Percentiles rank a stretch among this genome's conserved stretches.
Conservation (phyloP, 2,113 vertebrate genomes). For the Melanotaenia duboulayi region DNA sequence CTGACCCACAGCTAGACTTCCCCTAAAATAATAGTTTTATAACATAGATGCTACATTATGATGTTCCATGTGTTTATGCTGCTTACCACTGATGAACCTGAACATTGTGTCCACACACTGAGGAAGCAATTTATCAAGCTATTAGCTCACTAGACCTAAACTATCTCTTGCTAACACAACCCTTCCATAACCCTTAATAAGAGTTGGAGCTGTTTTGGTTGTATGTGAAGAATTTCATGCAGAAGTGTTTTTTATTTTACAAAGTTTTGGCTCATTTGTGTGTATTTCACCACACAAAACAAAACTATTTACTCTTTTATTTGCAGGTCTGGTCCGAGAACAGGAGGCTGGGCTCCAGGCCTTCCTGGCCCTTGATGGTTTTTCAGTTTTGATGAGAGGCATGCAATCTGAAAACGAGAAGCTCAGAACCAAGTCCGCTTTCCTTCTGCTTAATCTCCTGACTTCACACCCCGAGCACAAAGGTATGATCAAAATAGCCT, state of each 20-base stretch:
- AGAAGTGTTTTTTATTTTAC: too few relatives aligned
- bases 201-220: too few relatives aligned
- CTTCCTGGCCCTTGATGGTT: constrained; percentile 89
- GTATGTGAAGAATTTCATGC: background rate
- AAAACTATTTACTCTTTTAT: constrained; percentile 2
- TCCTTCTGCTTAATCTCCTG: constrained; percentile 90
- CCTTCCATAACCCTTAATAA: background rate
- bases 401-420: constrained; percentile 91
- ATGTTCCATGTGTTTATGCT: background rate
- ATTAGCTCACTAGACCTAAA: too few relatives aligned
- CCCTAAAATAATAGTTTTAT: too few relatives aligned
- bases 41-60: background rate
- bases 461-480: constrained; percentile 88
- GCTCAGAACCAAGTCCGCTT: constrained; percentile 89
- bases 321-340: constrained; percentile 89
- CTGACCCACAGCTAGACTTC: too few relatives aligned
- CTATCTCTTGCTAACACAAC: too few relatives aligned
- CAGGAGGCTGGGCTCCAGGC: constrained; percentile 86
- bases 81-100: too few relatives aligned
- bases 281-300: background rate
- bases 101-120: background rate
- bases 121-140: background rate
- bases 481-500: constrained; percentile 73
- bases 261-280: background rate
- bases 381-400: constrained; percentile 90